Evolutionary conservation across 2,888 invertebrate genomes (phyloP).

Genomic region (Bombylius major): DNA sequence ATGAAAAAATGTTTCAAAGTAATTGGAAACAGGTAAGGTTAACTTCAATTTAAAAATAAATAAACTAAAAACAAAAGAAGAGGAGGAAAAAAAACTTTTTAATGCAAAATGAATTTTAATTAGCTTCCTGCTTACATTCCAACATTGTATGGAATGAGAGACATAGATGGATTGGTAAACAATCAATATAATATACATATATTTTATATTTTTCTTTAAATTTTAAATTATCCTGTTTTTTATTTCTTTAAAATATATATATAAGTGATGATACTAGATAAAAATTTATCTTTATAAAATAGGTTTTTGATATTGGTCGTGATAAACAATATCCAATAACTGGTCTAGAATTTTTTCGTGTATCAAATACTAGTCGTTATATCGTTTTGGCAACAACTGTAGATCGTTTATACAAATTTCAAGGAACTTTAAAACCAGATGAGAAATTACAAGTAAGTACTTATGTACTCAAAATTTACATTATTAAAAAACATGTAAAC

Average conservation of each 20-base stretch:
- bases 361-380: slow-evolving; percentile 59
- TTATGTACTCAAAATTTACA: slow-evolving; percentile 10
- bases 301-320: slow-evolving; percentile 82
- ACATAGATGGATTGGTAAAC: slow-evolving; percentile 61
- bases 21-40: slow-evolving; percentile 69
- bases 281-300: slow-evolving; percentile 7
- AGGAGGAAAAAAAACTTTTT: too few relatives aligned
- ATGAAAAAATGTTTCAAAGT: slow-evolving; percentile 69
- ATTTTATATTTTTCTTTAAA: slow-evolving; percentile 10
- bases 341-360: slow-evolving; percentile 71
- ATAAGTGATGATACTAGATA: too few relatives aligned
- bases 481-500: too few relatives aligned
- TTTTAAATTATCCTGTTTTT: slow-evolving; percentile 14
- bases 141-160: slow-evolving; percentile 52
- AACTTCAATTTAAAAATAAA: too few relatives aligned
- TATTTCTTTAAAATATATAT: slow-evolving; percentile 35
- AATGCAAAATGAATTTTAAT: not conserved
- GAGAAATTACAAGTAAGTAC: slow-evolving; percentile 45
- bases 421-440: slow-evolving; percentile 60
- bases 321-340: slow-evolving; percentile 68
- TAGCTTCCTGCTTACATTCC: slow-evolving; percentile 66
- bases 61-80: too few relatives aligned
- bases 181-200: not conserved
- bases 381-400: slow-evolving; percentile 75
- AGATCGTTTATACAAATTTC: slow-evolving; percentile 75